Evolutionary conservation across 2,888 invertebrate species (phyloP), one percentile per base, ranked within the genome.

Genomic region (Agriopis leucophaearia): DNA sequence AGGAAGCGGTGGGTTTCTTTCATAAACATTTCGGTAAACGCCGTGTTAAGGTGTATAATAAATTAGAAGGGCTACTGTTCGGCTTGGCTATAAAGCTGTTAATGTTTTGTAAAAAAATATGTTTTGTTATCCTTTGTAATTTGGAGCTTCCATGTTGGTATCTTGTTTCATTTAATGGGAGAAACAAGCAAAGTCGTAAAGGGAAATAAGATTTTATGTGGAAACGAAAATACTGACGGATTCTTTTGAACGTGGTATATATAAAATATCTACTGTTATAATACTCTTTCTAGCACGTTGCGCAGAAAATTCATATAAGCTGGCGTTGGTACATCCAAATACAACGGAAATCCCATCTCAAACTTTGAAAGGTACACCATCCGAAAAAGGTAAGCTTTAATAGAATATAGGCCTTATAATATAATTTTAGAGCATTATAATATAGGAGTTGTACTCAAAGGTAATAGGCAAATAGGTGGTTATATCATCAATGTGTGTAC

Each of bases 1-100:
- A 78, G 78, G 78, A 78, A 83, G 78, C 75, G 70, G 72, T 70
- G 70, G 74, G 74, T 75, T 76, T 74, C 77, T 74, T 77, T 75
- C 77, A 76, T 76, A 76, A 74, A 76, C 74, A 74, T 76, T 76
- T 73, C 78, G 72, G 74, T 79, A 76, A 80, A 75, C 72, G 77
- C 70, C 60, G 68, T 75, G 75, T 74, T 76, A 73, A 74, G 73
- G 74, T 73, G 69, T 66, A 70, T 68, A 70, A 75, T 75, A 75
- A 74, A 75, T 75, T 69, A 75, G 67, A 70, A 72, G 66, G 67
- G 68, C 70, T 66, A 68, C 69, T 55, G 64, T 52, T 62, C 55
- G 27, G 44, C 44, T 38, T 48, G 51, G 68, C 57, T 67, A 61
- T 73, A 68, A 58, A 58, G 67, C 68, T 75, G 71, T 71, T 74